Evolutionary conservation across 2,888 invertebrate genomes (phyloP), one percentile per base, ranked within the genome.

Genomic region (Frankliniella intonsa): DNA sequence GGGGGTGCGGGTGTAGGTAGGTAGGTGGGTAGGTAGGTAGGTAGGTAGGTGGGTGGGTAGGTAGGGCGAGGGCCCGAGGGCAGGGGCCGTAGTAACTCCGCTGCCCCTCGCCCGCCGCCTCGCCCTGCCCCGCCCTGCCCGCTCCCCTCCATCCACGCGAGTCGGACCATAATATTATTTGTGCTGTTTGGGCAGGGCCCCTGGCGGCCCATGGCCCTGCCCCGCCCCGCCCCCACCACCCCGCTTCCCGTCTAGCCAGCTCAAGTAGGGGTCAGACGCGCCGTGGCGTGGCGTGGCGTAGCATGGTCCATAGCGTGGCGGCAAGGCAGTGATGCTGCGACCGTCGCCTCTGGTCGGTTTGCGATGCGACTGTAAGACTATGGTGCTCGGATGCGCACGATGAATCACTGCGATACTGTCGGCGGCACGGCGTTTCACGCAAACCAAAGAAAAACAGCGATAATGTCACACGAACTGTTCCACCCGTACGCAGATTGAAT

Each of bases 201-300:
- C 38, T 62, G 62, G 62, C 62, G 62, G 38, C 38, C 5, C 38
- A 62, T 14, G 62, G 55, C 12, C 55, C 55, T 17, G 14, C 62
- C 62, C 14, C 62, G 19, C 62, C 62, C 62, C 62, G 17, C 62
- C n/a, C 17, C 62, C 62, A 17, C 62, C 11, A 0, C 62, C 62
- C 62, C 62, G 19, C 25, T 22, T 76, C 69, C 25, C 69, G 69
- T 76, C 69, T 25, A 76, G 69, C 69, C 69, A 25, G 69, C 69
- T 76, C 69, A 76, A 76, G 69, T 76, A 76, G 69, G 69, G 69
- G 69, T 76, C 69, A 76, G 69, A 76, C 69, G 69, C 69, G 80
- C 80, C 50, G 17, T 80, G 17, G 80, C 19, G 14, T 19, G 80
- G 80, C 80, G 80, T 19, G 80, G 80, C 19, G 80, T 50, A 17